phyloP scores from a whole-genome alignment of 2,113 vertebrate species.

The Hyperopisus bebe region DNA sequence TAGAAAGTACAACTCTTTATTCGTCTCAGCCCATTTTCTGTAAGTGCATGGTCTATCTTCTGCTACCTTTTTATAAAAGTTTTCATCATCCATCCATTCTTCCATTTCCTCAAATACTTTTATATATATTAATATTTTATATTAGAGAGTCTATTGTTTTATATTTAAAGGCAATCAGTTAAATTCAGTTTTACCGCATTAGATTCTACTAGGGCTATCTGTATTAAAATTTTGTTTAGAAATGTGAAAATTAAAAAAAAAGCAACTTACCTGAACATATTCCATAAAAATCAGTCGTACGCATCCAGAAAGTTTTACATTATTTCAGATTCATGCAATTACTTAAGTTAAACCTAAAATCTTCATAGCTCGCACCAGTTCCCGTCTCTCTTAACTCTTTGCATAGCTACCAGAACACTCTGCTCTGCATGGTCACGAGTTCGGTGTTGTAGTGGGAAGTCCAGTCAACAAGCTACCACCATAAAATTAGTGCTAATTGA shows the following conservation, averaged over 20 bases:
- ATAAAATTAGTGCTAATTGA: slow-evolving; percentile 13
- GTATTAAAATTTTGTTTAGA: neutral
- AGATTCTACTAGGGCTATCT: neutral
- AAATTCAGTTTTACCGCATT: neutral
- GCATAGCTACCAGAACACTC: neutral
- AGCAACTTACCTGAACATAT: neutral
- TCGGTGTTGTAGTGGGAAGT: neutral
- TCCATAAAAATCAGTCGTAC: neutral
- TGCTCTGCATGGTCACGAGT: too few relatives aligned
- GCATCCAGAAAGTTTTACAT: neutral
- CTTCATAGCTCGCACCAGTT: neutral
- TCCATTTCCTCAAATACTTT: neutral
- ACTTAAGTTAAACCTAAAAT: neutral
- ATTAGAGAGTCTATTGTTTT: neutral
- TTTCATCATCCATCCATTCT: neutral
- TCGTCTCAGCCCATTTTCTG: neutral
- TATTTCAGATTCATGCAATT: neutral
- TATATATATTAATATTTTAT: neutral
- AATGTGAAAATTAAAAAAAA: neutral
- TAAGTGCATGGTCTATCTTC: neutral
- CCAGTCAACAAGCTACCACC: neutral
- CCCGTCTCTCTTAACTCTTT: neutral
- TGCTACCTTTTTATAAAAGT: neutral
- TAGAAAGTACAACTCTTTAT: neutral
- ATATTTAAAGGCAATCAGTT: neutral